Evolutionary conservation across 1,140 invertebrate genomes (phyloP), one percentile per base, ranked within the genome.

Genomic region (Sarcophaga peregrina): DNA sequence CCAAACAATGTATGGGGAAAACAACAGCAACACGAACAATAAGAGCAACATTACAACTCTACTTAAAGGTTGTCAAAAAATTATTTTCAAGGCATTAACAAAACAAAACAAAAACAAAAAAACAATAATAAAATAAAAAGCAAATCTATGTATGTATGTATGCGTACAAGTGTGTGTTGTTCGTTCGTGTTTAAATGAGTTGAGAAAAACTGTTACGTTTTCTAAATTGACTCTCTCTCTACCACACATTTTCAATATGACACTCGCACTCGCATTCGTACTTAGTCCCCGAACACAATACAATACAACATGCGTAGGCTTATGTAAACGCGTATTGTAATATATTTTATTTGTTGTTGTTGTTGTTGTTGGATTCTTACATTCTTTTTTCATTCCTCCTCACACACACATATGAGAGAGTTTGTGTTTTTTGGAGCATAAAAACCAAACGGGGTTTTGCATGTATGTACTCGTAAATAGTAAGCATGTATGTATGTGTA

Each of bases 61-160:
- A 37, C 25, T 37, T 37, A 81, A 37, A 81, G 48, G 80, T 81
- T 37, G 80, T 46, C 80, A 45, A 50, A 81, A 37, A 81, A 81
- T 46, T 47, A 46, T 47, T 50, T 75, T 47, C 72, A 45, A 73
- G n/a, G 25, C 45, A 37, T 37, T 37, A 2, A 37, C 25, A 37
- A 37, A n/a, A n/a, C n/a, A n/a, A n/a, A n/a, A n/a, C n/a, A n/a
- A 37, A 37, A 37, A 37, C 74, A 76, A 76, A 76, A 76, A 17
- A 9, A 47, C 48, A 47, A 76, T 37, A 76, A 76, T 10, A 73
- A 76, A 68, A 37, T 37, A 37, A 37, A n/a, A 37, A 37, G 25
- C 25, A 37, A 37, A 37, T 37, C 25, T 37, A 37, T n/a, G 62
- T 20, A 8, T 68, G 58, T 58, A 15, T 8, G 58, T 25, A 9